A percentile compares a stretch with the other conserved stretches of the same genome.
These are phyloP conservation scores for Monarcha castaneiventris DNA, from an alignment of 2,113 vertebrate species.

Conservation along the genomic window DNA sequence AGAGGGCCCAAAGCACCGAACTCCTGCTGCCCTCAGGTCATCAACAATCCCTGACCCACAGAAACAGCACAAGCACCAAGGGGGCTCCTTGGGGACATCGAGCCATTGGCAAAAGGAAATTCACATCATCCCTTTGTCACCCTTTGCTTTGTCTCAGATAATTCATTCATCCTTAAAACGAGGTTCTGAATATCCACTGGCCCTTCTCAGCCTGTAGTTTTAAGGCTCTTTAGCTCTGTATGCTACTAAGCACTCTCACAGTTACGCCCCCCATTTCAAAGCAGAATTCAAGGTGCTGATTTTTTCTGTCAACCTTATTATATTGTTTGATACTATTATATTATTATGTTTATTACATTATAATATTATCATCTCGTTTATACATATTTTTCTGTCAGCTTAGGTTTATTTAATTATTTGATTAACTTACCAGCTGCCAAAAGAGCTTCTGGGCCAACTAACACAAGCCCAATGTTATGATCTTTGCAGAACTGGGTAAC, in stretches of 20 bases:
- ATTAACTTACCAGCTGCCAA: slow-evolving; percentile 76
- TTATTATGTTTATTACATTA: background rate
- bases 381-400: background rate
- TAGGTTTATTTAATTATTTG: background rate
- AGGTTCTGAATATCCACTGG: background rate
- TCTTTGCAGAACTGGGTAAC: slow-evolving; percentile 86
- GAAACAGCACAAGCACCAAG: background rate
- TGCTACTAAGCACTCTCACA: background rate
- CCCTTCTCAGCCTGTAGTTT: background rate
- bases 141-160: background rate
- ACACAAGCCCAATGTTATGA: slow-evolving; percentile 81
- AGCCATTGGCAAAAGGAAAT: background rate
- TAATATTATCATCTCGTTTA: background rate
- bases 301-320: background rate
- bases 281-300: background rate
- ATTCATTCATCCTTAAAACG: background rate
- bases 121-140: too few species aligned
- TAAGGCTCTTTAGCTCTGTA: background rate
- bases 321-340: background rate
- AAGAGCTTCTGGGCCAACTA: slow-evolving; percentile 83
- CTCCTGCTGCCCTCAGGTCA: slow-evolving; percentile 79
- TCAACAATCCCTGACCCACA: slow-evolving; percentile 79
- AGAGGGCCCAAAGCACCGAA: slow-evolving; percentile 83
- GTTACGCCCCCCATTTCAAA: background rate
- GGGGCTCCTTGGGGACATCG: background rate